Base-by-base conservation (phyloP, 2,888 invertebrate species). In the Pterostichus madidus region DNA sequence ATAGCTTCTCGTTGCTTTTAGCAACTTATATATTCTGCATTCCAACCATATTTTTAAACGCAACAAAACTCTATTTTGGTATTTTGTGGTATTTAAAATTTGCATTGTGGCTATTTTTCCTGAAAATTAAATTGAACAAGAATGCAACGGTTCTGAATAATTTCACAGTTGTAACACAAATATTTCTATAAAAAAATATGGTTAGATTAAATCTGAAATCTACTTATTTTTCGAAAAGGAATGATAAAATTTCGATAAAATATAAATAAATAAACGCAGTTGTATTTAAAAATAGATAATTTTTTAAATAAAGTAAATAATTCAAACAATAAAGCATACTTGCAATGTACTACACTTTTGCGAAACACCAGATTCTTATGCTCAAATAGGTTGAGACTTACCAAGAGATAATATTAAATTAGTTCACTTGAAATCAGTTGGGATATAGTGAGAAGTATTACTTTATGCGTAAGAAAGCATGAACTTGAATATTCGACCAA, bases 21-120 rank as follows among this genome's bases (percentile, higher is more conserved):
- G n/a, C 64, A 64, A 64, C 64, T 64, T 64, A 64, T 64, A 13
- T 64, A 64, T 64, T 64, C 39, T 64, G 64, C 35, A 64, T 64
- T 64, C 64, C 64, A 35, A 24, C 31, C 31, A 59, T 59, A 59
- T 31, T 39, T 64, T 32, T 8, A 64, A 64, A 35, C 64, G 64
- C 64, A 39, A 13, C 35, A 35, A 35, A 64, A 39, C 13, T 64
- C 64, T 10, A 64, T 64, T 64, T 64, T 64, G 32, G 64, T 64
- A 64, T 64, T 64, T 64, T 64, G 64, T 35, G 64, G 35, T 64
- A 35, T 64, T 64, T 64, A 32, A 5, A 35, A 32, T 64, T 64
- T 64, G 39, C 13, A 5, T 5, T 11, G 11, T 5, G 64, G 35
- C 15, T 64, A 15, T 32, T 64, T 64, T 64, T 35, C 13, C 15